Conservation (phyloP, 2,888 invertebrate species). For the Pachydiplax longipennis region DNA sequence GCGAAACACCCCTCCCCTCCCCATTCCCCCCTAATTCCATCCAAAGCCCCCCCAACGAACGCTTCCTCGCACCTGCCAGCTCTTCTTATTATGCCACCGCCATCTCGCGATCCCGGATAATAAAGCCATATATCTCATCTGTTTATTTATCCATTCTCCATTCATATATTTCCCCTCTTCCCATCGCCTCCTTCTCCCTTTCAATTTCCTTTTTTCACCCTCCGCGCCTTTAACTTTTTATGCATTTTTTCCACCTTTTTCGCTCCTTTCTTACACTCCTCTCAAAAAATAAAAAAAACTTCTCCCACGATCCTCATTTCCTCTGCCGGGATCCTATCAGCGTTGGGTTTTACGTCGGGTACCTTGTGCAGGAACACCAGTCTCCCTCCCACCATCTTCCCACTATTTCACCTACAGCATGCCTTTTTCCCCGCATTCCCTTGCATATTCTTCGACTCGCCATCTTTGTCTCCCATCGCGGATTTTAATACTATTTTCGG, state of each 20-base stretch:
- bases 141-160: slow-evolving; percentile 44
- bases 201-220: not conserved
- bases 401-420: not conserved
- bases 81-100: slow-evolving; percentile 36
- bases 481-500: not conserved
- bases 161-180: slow-evolving; percentile 32
- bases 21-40: not conserved
- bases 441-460: not conserved
- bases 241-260: slow-evolving; percentile 13
- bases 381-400: not conserved
- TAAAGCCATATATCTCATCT: slow-evolving; percentile 45
- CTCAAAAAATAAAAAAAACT: not conserved
- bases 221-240: not conserved
- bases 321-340: not conserved
- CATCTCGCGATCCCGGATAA: slow-evolving; percentile 44
- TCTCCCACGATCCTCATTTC: not conserved
- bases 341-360: not conserved
- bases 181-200: not conserved
- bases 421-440: not conserved
- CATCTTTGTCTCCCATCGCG: not conserved
- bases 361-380: not conserved
- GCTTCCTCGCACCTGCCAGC: slow-evolving; percentile 45
- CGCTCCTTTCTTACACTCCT: not conserved
- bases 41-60: not conserved
- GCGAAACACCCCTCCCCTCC: not conserved